A percentile compares a stretch with the other conserved stretches of the same genome.
Conservation (phyloP, 2,113 vertebrate species). For the Triplophysa rosa region DNA sequence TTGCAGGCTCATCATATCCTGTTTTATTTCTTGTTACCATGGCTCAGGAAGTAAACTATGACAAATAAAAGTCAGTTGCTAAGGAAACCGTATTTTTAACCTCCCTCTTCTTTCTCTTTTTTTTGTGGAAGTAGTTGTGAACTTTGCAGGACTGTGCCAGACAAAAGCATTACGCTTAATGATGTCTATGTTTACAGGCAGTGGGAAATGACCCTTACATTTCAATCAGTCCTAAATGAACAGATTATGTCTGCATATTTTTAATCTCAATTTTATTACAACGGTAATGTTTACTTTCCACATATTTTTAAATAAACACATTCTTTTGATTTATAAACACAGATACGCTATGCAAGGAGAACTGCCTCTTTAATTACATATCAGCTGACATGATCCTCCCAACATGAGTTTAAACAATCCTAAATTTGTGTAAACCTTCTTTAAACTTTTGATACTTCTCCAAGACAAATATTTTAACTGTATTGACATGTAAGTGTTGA, state of each 20-base stretch:
- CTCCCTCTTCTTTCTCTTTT: slow-evolving; percentile 47
- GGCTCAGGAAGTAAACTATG: slow-evolving; percentile 55
- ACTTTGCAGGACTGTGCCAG: slow-evolving; percentile 33
- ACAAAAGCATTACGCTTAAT: slow-evolving; percentile 49
- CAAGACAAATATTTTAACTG: slow-evolving; percentile 16
- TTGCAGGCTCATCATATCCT: slow-evolving; percentile 64
- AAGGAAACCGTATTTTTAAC: slow-evolving; percentile 62
- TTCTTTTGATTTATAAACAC: neutral
- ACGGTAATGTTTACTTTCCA: neutral
- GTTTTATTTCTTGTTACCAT: slow-evolving; percentile 65
- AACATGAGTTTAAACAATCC: slow-evolving; percentile 3
- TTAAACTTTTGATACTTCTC: slow-evolving; percentile 7
- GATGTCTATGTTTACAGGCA: slow-evolving; percentile 20
- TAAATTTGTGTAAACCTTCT: neutral
- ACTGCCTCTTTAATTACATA: neutral
- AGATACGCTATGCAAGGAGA: neutral
- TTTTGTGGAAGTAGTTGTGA: slow-evolving; percentile 48
- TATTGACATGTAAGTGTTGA: neutral
- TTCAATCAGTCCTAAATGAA: neutral
- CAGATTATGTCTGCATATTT: neutral
- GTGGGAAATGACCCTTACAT: slow-evolving; percentile 19
- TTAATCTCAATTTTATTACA: neutral
- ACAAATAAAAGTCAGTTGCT: slow-evolving; percentile 66
- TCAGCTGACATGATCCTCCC: neutral
- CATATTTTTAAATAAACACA: neutral